Evolutionary conservation across 1,140 invertebrate genomes (phyloP).

Genomic region (Colletes gigas): DNA sequence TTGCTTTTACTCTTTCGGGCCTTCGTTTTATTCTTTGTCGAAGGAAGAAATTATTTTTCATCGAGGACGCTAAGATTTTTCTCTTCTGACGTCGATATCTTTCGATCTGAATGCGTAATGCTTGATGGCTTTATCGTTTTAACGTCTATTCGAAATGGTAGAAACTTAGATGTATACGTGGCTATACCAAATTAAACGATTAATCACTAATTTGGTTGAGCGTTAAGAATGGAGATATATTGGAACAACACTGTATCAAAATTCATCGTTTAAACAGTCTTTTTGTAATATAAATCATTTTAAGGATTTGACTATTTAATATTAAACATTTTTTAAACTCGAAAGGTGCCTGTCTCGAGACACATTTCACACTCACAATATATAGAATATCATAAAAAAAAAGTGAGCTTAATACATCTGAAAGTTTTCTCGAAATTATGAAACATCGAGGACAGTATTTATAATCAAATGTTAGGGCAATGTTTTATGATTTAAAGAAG

Average conservation of each 20-base stretch:
- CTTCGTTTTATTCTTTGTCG: background rate
- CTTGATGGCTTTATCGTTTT: background rate
- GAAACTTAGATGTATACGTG: background rate
- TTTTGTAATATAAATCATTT: too few species aligned
- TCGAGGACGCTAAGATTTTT: background rate
- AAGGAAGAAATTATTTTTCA: slow-evolving; percentile 9
- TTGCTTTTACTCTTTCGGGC: background rate
- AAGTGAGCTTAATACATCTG: too few species aligned
- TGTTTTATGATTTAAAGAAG: background rate
- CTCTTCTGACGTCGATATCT: background rate
- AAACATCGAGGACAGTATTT: background rate
- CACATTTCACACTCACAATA: too few species aligned
- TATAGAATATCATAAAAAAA: too few species aligned
- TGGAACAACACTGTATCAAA: slow-evolving; percentile 6
- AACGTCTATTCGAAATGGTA: background rate
- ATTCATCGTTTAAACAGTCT: background rate
- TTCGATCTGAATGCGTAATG: background rate
- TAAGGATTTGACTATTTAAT: too few species aligned
- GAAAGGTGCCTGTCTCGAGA: too few species aligned
- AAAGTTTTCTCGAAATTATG: background rate
- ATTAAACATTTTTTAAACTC: too few species aligned
- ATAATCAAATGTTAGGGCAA: background rate
- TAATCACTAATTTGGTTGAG: background rate
- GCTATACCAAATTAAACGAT: slow-evolving; percentile 3
- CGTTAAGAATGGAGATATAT: background rate